Percentiles rank a stretch among this genome's conserved stretches.
Conservation (phyloP, 1,140 invertebrate genomes). For the Drosophila bocqueti region DNA sequence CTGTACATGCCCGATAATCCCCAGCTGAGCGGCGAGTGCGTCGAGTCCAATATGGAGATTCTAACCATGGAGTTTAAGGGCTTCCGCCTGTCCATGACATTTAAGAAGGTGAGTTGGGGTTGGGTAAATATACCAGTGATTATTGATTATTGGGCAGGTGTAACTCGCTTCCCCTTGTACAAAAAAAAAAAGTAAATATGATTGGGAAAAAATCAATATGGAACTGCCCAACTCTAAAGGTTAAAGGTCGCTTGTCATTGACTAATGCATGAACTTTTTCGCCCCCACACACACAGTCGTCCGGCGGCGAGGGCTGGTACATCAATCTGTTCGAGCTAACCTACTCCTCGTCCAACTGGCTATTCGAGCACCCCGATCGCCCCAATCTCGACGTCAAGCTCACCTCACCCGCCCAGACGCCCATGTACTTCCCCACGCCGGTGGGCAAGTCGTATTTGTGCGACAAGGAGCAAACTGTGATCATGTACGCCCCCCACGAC, state of each 20-base stretch:
- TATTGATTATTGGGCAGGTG: background rate
- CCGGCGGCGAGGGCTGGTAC: constrained; percentile 94
- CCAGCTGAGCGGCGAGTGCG: constrained; percentile 88
- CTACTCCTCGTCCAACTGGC: constrained; percentile 86
- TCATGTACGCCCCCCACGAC: constrained; percentile 81
- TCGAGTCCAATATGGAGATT: constrained; percentile 88
- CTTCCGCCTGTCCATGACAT: constrained; percentile 89
- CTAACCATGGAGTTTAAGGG: constrained; percentile 90
- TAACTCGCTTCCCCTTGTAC: background rate
- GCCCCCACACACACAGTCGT: constrained; percentile 72
- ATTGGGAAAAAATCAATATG: constrained; percentile 22
- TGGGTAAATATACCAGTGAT: constrained; percentile 3
- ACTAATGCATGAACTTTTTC: constrained; percentile 18
- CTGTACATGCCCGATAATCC: constrained; percentile 89
- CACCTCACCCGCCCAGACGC: constrained; percentile 87
- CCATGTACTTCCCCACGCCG: constrained; percentile 92
- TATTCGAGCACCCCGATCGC: constrained; percentile 86
- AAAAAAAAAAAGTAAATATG: background rate
- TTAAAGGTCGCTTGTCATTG: constrained; percentile 30
- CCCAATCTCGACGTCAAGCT: constrained; percentile 86
- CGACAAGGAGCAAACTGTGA: constrained; percentile 86
- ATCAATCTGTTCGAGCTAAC: constrained; percentile 90
- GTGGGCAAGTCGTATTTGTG: constrained; percentile 94
- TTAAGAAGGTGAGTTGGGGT: constrained; percentile 86
- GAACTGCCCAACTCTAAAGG: constrained; percentile 9